A percentile compares a stretch with the other conserved stretches of the same genome.
Evolutionary conservation across 1,140 invertebrate species (phyloP).

Genomic region (Radopholus similis): DNA sequence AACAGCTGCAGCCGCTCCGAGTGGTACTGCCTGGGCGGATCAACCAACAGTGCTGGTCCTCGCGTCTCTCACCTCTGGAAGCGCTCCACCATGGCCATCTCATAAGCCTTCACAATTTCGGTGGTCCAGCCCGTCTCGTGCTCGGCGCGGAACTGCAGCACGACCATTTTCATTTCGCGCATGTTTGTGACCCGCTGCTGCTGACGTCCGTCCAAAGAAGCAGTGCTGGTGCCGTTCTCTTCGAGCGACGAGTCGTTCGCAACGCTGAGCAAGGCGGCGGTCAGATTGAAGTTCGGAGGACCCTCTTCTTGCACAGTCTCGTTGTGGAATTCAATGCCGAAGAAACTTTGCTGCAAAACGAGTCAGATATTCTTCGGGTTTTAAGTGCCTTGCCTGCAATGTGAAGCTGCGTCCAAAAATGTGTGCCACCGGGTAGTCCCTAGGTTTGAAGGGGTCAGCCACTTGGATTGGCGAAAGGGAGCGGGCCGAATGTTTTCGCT

Average conservation of each 20-base stretch:
- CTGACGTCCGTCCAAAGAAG: neutral
- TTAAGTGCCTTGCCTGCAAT: constrained; percentile 30
- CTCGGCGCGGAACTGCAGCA: constrained; percentile 54
- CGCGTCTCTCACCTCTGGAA: constrained; percentile 40
- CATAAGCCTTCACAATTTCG: constrained; percentile 50
- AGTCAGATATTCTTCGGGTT: constrained; percentile 9
- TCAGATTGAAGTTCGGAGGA: constrained; percentile 17
- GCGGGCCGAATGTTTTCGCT: no score
- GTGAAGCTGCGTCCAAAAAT: constrained; percentile 47
- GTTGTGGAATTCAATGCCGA: constrained; percentile 50
- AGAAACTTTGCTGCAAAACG: constrained; percentile 48
- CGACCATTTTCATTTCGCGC: constrained; percentile 54
- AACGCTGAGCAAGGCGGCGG: neutral
- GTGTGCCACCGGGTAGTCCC: constrained; percentile 44
- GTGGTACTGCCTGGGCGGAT: constrained; percentile 42
- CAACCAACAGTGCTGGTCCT: neutral
- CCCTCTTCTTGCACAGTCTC: neutral
- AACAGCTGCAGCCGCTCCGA: constrained; percentile 45
- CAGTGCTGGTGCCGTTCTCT: constrained; percentile 3
- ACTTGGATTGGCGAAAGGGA: no score
- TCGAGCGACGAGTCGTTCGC: neutral
- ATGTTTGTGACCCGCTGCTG: constrained; percentile 44
- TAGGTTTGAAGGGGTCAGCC: no score
- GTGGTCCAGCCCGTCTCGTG: constrained; percentile 48
- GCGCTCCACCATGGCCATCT: constrained; percentile 48